Percentiles rank a stretch among this genome's conserved stretches.
These are phyloP conservation scores for Poecilia picta DNA, from an alignment of 2,797 vertebrate species.

Conservation along the genomic window DNA sequence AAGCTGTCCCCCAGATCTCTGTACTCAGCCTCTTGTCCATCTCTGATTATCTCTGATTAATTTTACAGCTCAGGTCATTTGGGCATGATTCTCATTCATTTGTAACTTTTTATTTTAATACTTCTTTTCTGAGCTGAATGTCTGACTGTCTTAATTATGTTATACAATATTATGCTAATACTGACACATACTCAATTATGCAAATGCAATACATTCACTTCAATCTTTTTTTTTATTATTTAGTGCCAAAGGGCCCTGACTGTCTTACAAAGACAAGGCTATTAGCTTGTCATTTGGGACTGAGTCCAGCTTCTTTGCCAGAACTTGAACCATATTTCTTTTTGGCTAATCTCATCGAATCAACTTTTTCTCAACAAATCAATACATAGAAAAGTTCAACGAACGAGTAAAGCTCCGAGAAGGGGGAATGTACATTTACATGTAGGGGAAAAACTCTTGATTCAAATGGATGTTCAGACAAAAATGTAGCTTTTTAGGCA, in stretches of 20 bases:
- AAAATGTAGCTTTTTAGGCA: not conserved
- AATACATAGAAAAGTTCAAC: not conserved
- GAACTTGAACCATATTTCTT: not conserved
- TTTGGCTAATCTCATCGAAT: not conserved
- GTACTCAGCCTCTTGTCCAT: no score
- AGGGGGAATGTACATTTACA: not conserved
- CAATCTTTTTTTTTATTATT: not conserved
- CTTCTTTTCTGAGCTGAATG: not conserved
- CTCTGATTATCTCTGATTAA: not conserved
- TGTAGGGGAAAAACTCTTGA: not conserved
- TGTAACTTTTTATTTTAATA: not conserved
- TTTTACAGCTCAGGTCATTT: not conserved
- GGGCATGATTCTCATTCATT: not conserved
- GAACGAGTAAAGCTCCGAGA: not conserved
- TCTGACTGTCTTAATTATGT: not conserved
- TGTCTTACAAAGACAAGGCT: not conserved
- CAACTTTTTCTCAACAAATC: not conserved
- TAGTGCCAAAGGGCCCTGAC: not conserved
- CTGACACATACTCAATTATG: not conserved
- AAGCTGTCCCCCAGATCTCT: no score
- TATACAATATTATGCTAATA: not conserved
- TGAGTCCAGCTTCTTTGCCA: not conserved
- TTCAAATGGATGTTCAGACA: not conserved
- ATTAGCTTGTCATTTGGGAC: not conserved
- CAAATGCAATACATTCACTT: not conserved